Evolutionary conservation across 2,113 vertebrate genomes (phyloP).

Genomic region (Ploceus nigricollis): DNA sequence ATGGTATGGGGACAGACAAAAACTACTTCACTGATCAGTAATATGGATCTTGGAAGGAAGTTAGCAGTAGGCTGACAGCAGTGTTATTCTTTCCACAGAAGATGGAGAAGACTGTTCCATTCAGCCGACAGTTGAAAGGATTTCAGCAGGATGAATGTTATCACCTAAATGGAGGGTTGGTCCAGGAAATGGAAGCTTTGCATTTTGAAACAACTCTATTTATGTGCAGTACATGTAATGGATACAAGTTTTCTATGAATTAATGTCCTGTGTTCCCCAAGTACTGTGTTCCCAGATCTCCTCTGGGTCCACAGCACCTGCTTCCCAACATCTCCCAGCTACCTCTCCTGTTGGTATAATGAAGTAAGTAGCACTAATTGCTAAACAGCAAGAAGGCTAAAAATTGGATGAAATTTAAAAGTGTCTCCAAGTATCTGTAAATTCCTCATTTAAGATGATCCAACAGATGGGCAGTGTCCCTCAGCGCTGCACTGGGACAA

Average conservation of each 20-base stretch:
- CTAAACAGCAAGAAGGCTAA: background rate
- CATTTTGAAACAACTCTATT: background rate
- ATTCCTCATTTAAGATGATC: background rate
- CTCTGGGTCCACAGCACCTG: background rate
- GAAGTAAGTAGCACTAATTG: background rate
- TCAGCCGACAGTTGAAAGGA: background rate
- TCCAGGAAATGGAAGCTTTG: background rate
- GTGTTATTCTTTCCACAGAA: background rate
- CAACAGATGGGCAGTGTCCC: background rate
- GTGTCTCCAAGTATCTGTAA: background rate
- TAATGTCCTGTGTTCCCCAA: background rate
- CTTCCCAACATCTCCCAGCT: background rate
- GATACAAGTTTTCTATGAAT: background rate
- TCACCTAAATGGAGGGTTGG: background rate
- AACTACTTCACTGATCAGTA: background rate
- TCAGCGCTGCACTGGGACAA: background rate
- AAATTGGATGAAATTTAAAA: background rate
- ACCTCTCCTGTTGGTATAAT: background rate
- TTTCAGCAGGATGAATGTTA: background rate
- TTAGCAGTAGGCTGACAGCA: background rate
- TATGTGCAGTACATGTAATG: background rate
- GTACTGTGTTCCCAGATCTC: background rate
- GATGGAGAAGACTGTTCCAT: background rate
- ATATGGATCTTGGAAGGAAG: background rate
- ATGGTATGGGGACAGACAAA: background rate